Evolutionary conservation across 2,797 vertebrate genomes (phyloP), one percentile per base, ranked within the genome.

Genomic region (Enteromius thamalakanensis): DNA sequence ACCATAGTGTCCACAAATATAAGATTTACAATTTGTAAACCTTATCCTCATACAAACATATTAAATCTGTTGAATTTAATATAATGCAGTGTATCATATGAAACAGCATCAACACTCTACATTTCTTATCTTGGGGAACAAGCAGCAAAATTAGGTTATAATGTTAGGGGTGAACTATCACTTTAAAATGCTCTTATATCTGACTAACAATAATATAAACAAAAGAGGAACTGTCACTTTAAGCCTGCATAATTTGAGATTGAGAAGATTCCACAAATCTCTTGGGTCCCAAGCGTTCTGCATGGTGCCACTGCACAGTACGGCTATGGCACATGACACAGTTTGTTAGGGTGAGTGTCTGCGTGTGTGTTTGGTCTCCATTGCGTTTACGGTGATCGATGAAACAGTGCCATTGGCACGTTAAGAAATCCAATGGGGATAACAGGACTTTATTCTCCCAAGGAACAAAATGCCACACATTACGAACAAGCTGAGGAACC

Each of bases 401-500:
- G 12, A 75, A 65, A 53, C 40, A 67, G 45, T 65, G 71, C 58
- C 60, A 42, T 0, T 76, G 45, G 47, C 60, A 75, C 2, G 9
- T 65, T 67, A 53, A n/a, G 17, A 72, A 81, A 62, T 80, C 51
- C 32, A 67, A 1, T 60, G 29, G 14, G 70, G 70, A 75, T 67
- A 75, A 42, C 47, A 14, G 67, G 37, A 53, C 51, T 79, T 68
- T 51, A 75, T 51, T 74, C 19, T 72, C 45, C n/a, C 1, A 74
- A 74, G 34, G 15, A 82, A 67, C 72, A 76, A 67, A 42, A 76
- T 76, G 71, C 47, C 71, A 45, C 62, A 76, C 70, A 76, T 32
- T 49, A 37, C 60, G 40, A 77, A 77, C 29, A 55, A 47, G 60
- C 78, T 76, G 64, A 85, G 12, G 37, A 76, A 49, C 51, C 23